Evolutionary conservation across 2,113 vertebrate genomes (phyloP), one percentile per base, ranked within the genome.

Genomic region (Chloropsis cyanopogon): DNA sequence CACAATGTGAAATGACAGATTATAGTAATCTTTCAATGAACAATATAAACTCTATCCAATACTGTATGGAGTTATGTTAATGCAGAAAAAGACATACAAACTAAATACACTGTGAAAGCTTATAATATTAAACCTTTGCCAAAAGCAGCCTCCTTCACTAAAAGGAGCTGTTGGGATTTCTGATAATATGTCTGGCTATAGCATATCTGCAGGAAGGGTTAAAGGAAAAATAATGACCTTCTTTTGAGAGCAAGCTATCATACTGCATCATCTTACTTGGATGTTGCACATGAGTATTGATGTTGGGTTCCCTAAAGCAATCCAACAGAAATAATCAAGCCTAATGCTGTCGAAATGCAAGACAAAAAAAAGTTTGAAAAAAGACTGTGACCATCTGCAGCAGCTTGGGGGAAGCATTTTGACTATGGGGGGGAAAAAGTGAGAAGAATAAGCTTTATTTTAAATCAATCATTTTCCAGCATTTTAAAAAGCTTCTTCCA

Each of bases 321-420:
- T 92, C 89, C 71, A 73, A 90, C 75, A 88, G 71, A 95, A 95
- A 90, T 91, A 90, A 95, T 91, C 59, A 88, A 92, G 75, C 42
- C 56, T 94, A 95, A 91, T 90, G 39, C 87, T 90, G 66, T 89
- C 68, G 75, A 95, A 97, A 94, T 59, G 20, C 54, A 90, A 90
- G 84, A 80, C 47, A 92, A 85, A 93, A 93, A 87, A 87, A 90
- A 86, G 22, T 71, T 50, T 46, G 25, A 82, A 82, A 89, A 87
- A 94, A 82, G 61, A 91, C 47, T 65, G 50, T 70, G 88, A 95
- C 81, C 91, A 95, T 93, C 93, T 95, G 95, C 89, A 90, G 53
- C 69, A 87, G 90, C 85, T 96, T 53, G 49, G 37, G 54, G 88
- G 81, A 19, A 89, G 47, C 24, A 90, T 82, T 91, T 89, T 0